phyloP scores from a whole-genome alignment of 2,797 vertebrate genomes.

The Sebastes diaconus region DNA sequence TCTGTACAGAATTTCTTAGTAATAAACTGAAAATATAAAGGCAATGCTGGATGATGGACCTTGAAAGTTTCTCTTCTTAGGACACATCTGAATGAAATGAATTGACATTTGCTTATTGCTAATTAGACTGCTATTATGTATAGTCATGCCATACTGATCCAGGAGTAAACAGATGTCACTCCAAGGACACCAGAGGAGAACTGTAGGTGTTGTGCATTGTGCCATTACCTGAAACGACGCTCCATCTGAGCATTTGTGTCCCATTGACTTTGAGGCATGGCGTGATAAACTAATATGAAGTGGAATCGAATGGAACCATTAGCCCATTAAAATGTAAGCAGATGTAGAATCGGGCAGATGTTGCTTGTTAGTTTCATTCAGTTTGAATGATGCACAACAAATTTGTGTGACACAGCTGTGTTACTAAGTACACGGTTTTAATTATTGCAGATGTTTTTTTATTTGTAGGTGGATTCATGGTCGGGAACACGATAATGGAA shows the following conservation, averaged over 20 bases:
- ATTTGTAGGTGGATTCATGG: conserved; percentile 12
- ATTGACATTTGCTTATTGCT: background rate
- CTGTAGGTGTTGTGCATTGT: conserved; percentile 24
- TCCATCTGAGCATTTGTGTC: conserved; percentile 29
- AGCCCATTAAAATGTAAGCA: conserved; percentile 46
- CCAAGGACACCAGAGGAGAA: conserved; percentile 48
- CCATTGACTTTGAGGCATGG: conserved; percentile 64
- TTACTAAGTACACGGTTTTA: conserved; percentile 32
- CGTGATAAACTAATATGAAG: conserved; percentile 39
- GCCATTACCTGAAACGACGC: conserved; percentile 49
- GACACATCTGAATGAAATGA: conserved; percentile 9
- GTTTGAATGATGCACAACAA: conserved; percentile 49
- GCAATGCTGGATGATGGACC: conserved; percentile 18
- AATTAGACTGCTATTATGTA: conserved; percentile 22
- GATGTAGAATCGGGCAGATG: conserved; percentile 59
- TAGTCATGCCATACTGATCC: conserved; percentile 18
- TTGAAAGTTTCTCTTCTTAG: conserved; percentile 19
- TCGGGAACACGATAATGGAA: background rate
- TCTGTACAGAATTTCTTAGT: background rate
- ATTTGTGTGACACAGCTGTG: conserved; percentile 35
- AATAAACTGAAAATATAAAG: conserved; percentile 23
- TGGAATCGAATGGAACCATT: conserved; percentile 38
- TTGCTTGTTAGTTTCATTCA: conserved; percentile 63
- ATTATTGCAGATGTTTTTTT: conserved; percentile 37
- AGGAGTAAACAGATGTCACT: conserved; percentile 47